A percentile compares a stretch with the other conserved stretches of the same genome.
These are phyloP conservation scores for Parus major DNA, from an alignment of 2,113 vertebrate species.

Conservation along the genomic window DNA sequence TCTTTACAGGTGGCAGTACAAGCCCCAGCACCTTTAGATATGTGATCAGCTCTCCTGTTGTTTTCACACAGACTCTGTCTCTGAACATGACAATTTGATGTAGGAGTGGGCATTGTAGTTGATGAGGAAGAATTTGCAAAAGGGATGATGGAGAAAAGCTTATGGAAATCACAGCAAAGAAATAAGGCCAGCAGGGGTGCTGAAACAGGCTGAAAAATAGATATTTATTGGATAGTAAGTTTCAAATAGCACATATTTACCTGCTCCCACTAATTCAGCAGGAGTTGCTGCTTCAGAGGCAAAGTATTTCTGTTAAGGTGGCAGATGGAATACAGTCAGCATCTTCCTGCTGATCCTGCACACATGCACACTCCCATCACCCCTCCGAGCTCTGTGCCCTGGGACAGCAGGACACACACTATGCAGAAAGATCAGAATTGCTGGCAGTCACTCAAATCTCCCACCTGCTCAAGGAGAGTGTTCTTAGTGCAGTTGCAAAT, in stretches of 20 bases:
- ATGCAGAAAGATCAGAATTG: neutral
- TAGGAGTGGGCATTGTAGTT: fast-evolving
- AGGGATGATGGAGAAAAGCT: neutral
- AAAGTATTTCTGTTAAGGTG: neutral
- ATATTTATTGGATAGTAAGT: neutral
- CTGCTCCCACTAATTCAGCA: neutral
- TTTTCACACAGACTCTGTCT: neutral
- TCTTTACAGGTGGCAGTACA: neutral
- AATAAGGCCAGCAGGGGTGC: neutral
- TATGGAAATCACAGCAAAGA: neutral
- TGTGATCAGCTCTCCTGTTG: neutral
- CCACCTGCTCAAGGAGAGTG: fast-evolving
- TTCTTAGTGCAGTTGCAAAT: neutral
- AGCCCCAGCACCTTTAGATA: neutral
- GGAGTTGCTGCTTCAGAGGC: neutral
- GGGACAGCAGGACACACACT: neutral
- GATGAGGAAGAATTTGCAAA: neutral
- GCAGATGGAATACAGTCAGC: neutral
- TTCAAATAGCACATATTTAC: neutral
- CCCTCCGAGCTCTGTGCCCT: neutral
- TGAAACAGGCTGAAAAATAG: neutral
- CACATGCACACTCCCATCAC: fast-evolving
- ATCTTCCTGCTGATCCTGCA: neutral
- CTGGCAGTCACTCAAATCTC: neutral
- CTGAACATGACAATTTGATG: neutral